Conservation (phyloP, 2,113 vertebrate genomes). For the Tenebrosternarchus preto region DNA sequence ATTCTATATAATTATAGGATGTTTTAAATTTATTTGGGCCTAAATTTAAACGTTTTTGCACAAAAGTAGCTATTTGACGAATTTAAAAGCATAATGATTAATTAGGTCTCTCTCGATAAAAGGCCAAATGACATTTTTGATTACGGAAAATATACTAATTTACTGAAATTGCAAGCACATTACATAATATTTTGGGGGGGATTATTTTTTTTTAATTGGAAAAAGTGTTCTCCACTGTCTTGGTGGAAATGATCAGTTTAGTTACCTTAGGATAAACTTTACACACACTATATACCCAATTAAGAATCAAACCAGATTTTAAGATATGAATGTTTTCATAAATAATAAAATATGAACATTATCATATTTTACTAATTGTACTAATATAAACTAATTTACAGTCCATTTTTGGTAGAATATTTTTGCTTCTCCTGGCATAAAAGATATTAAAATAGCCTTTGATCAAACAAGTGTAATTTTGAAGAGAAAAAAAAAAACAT, state of each 20-base stretch:
- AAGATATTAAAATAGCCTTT: neutral
- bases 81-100: neutral
- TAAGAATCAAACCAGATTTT: no score
- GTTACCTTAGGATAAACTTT: neutral
- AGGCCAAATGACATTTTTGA: neutral
- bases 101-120: neutral
- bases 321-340: no score
- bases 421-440: neutral
- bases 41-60: neutral
- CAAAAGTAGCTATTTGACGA: no score
- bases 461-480: constrained; percentile 64
- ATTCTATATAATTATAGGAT: no score
- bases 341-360: neutral
- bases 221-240: neutral
- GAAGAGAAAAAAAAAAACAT: constrained; percentile 49
- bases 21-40: neutral
- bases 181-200: no score
- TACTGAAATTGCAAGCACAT: neutral
- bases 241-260: neutral
- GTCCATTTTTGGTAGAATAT: neutral
- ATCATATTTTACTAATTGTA: no score
- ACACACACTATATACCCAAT: neutral
- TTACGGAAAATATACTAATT: neutral
- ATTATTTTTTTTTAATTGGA: no score
- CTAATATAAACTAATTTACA: no score